Evolutionary conservation across 2,113 vertebrate genomes (phyloP), one percentile per base, ranked within the genome.

Genomic region (Elaphurus davidianus): DNA sequence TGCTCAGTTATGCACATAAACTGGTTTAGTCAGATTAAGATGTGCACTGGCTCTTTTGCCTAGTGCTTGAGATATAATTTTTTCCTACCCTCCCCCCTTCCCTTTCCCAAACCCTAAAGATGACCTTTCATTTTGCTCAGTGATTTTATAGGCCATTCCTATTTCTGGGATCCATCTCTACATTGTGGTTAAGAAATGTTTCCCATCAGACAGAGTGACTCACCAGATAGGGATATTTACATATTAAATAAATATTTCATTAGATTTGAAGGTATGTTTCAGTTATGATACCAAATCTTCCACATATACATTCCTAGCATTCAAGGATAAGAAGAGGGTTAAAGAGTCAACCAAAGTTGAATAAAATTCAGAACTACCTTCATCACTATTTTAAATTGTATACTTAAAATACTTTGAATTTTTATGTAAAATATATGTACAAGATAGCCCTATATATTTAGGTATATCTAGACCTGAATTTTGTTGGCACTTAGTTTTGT

Each of bases 181-280:
- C 57, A 33, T 76, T 97, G 28, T 92, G 60, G 40, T 87, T 98
- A 97, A 97, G 96, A 96, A 95, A 96, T 96, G 45, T 79, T 97
- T 96, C n/a, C 27, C 40, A 36, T 84, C 62, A 89, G 50, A 74
- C 43, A 91, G 54, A 86, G 50, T 87, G 83, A 83, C 55, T 91
- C 47, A 84, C 21, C 64, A 54, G 71, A 90, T 91, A 96, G 36
- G 54, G 23, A 84, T 54, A 84, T 87, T 88, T 96, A 45, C 11
- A 13, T 92, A 74, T 87, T 92, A 94, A 95, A 95, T 85, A 93
- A 81, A 28, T 57, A 96, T 97, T 90, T 92, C 62, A 84, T 90
- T 94, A 95, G 43, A 92, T 87, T 94, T 97, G 59, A 94, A 95
- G 82, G 54, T 93, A 91, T 76, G 40, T 96, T 95, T 93, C 47